Evolutionary conservation across 2,113 vertebrate genomes (phyloP), one percentile per base, ranked within the genome.

Genomic region (Callaeas wilsoni): DNA sequence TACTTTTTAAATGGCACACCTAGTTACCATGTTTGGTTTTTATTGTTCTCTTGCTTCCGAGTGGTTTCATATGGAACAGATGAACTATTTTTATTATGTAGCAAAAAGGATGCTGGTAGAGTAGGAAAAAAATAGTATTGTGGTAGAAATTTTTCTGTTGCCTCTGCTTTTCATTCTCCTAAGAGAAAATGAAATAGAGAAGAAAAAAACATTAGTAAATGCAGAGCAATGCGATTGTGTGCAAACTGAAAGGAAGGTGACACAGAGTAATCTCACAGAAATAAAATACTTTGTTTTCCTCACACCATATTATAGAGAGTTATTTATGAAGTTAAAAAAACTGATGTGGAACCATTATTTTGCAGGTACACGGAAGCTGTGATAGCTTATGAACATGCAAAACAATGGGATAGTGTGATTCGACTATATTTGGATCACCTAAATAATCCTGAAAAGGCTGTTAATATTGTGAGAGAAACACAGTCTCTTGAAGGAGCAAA

Each of bases 401-500:
- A 98, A 49, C 99, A 99, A 25, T 99, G 99, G 99, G 98, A 99
- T 96, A 99, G 98, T 12, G 97, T 98, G 37, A 99, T 99, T 84
- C 98, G 99, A 9, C 98, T 99, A 7, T 98, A 98, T 86, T 97
- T 99, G 97, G 99, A 99, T 91, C 99, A 99, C 94, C 98, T 99
- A 42, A 99, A 98, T 93, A 99, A 98, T 89, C 99, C 99, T 0
- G 99, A 99, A 84, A 99, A 99, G 37, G 99, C 99, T 6, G 99
- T 99, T 56, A 98, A 97, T 81, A 93, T 99, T 29, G 99, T 99
- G 89, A 98, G 98, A 86, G 99, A 99, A 97, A 99, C 99, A 13
- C 99, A 99, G 95, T 99, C 99, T 96, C 98, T 99, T 47, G 99
- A 99, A 10, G 99, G 99, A 95, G 99, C 99, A 89, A 99, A 99